Evolutionary conservation across 2,888 invertebrate species (phyloP), one percentile per base, ranked within the genome.

Genomic region (Pyrrhosoma nymphula): DNA sequence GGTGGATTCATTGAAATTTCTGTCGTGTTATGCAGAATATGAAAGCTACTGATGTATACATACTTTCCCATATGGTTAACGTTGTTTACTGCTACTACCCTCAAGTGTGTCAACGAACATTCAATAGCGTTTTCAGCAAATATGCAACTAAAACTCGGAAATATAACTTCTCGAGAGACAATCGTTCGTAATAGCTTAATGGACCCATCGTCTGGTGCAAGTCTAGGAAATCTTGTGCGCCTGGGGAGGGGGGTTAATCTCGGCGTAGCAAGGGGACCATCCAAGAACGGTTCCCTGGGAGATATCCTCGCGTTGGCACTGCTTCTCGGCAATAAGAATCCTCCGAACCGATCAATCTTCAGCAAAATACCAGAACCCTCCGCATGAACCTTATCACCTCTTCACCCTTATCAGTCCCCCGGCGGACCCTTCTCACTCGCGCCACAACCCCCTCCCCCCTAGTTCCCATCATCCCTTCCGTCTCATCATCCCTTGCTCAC

Each of bases 301-400:
- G 89, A 89, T 56, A 55, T 89, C 39, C 89, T 89, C 56, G 55
- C 55, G n/a, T 35, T 14, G 75, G 30, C 75, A 30, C 75, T 69
- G 23, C 75, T 30, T 35, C 75, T 30, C 18, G 35, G 55, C 89
- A 89, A 89, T 89, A 89, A 89, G 55, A 89, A 89, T 82, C 82
- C 82, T 35, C 55, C 20, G 26, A 56, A 89, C 55, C 89, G 89
- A 89, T 89, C 89, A 89, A 89, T 89, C 89, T 89, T 89, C 89
- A 55, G 55, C 89, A 89, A 89, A 89, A 89, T 89, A 89, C 89
- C 89, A 89, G 89, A 89, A 56, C 89, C 89, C 55, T 89, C 89
- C 55, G 56, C 89, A 89, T 89, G 89, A 56, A 89, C 89, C 89
- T 89, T 89, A 89, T 89, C 89, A 89, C 89, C 89, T 89, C 89